Base-by-base conservation (phyloP, 2,113 vertebrate species). In the Prietella phreatophila region DNA sequence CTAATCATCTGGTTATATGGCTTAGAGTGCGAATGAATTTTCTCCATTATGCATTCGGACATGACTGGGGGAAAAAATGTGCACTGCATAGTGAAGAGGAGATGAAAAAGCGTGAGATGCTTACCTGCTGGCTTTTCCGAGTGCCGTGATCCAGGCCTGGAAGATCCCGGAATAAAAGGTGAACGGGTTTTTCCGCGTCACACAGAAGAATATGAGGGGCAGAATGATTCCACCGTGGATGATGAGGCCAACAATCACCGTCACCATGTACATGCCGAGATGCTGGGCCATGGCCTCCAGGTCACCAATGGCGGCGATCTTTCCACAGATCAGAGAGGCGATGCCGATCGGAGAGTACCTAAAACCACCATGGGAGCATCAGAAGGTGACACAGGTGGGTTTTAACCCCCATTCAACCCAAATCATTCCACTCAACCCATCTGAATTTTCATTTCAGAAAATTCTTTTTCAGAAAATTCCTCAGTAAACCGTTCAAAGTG, bases 251-350 rank as follows among this genome's bases (percentile, higher is more conserved):
- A 97, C 95, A 0, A 96, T 94, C 42, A 97, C 96, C 0, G 96
- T 96, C 90, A 97, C 94, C 96, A 96, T 96, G 93, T 97, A 97
- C 95, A 96, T 94, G 89, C 96, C 96, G 65, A 97, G 94, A 92
- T 97, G 96, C 84, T 94, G 84, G 0, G 95, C 96, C 55, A 96
- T 94, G 63, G 92, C 58, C 92, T 96, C 96, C 92, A 96, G 91
- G 91, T 96, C 94, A 47, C 95, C 95, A n/a, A 96, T 96, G 53
- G 92, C 95, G 0, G 96, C 96, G 0, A 97, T 96, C 91, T 97
- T 96, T 20, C 96, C 96, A 2, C 95, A 95, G 22, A 97, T 97
- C 87, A 96, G 94, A 9, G 96, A 96, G 80, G 96, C 95, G 1
- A 96, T 97, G 88, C 96, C 96, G 0, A 96, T 1, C 0, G 96